Conservation (phyloP, 2,888 invertebrate genomes). For the Drosophila kuntzei region DNA sequence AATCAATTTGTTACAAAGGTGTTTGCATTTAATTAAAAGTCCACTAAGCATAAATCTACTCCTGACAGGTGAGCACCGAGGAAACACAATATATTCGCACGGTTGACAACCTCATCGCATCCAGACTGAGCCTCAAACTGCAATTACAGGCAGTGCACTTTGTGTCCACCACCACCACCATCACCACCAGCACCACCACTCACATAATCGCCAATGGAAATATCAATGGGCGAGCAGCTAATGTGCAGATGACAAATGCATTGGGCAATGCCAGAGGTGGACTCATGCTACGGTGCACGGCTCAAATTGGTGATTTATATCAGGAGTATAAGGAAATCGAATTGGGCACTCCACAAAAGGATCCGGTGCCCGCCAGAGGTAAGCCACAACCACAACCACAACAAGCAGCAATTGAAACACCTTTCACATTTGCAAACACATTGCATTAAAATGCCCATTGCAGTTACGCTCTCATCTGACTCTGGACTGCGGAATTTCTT, state of each 20-base stretch:
- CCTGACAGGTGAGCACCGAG: constrained; percentile 82
- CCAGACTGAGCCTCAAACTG: constrained; percentile 84
- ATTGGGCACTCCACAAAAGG: constrained; percentile 89
- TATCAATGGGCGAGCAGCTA: constrained; percentile 48
- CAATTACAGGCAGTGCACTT: constrained; percentile 85
- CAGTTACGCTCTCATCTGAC: constrained; percentile 84
- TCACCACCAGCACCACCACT: constrained; percentile 26
- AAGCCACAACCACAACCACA: constrained; percentile 71
- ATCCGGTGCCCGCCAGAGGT: constrained; percentile 93
- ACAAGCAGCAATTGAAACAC: constrained; percentile 13
- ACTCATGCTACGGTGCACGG: constrained; percentile 90
- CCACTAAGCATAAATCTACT: constrained; percentile 11
- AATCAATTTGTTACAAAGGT: constrained; percentile 1
- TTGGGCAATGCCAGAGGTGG: constrained; percentile 81
- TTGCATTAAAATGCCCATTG: constrained; percentile 51
- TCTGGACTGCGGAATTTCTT: constrained; percentile 82
- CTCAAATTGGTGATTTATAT: constrained; percentile 90
- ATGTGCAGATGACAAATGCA: constrained; percentile 67
- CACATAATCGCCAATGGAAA: constrained; percentile 39
- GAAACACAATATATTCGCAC: constrained; percentile 85
- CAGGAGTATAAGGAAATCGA: constrained; percentile 89
- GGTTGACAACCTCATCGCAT: constrained; percentile 84
- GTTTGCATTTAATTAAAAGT: constrained; percentile 30
- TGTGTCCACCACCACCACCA: constrained; percentile 58
- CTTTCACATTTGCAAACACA: constrained; percentile 34